Evolutionary conservation across 2,113 vertebrate genomes (phyloP).

Genomic region (Psilopsiagon aurifrons): DNA sequence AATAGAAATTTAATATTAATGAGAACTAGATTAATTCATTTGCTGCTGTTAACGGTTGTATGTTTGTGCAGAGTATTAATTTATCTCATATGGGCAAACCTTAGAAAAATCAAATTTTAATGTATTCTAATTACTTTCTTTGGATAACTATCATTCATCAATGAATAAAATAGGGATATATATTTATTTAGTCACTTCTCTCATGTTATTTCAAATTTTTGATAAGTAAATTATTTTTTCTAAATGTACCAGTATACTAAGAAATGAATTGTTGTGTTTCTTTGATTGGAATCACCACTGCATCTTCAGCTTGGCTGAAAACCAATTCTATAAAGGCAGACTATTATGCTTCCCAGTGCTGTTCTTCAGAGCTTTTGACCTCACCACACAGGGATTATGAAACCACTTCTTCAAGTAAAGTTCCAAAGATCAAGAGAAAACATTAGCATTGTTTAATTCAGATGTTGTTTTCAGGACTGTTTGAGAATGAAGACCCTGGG

Average conservation of each 20-base stretch:
- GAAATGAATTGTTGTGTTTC: not conserved
- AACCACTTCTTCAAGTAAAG: not conserved
- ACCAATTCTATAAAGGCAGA: not conserved
- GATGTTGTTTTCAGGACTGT: not conserved
- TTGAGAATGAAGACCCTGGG: not conserved
- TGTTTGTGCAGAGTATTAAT: not conserved
- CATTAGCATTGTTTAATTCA: not conserved
- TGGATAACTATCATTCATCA: not conserved
- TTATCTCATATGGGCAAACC: not conserved
- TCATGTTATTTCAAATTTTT: not conserved
- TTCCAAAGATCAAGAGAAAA: not conserved
- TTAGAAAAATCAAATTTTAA: not conserved
- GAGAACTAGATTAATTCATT: not conserved
- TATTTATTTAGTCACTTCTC: not conserved
- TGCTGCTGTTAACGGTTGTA: not conserved
- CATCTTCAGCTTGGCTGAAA: not conserved
- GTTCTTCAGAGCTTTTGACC: not conserved
- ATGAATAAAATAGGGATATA: not conserved
- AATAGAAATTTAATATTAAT: not conserved
- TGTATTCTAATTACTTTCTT: not conserved
- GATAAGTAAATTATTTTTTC: not conserved
- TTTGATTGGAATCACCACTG: not conserved
- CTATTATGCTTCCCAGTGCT: fast-evolving
- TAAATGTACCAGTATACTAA: not conserved
- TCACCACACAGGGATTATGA: not conserved